Conservation (phyloP, 2,797 vertebrate genomes). For the Pseudotriccus pelzelni region DNA sequence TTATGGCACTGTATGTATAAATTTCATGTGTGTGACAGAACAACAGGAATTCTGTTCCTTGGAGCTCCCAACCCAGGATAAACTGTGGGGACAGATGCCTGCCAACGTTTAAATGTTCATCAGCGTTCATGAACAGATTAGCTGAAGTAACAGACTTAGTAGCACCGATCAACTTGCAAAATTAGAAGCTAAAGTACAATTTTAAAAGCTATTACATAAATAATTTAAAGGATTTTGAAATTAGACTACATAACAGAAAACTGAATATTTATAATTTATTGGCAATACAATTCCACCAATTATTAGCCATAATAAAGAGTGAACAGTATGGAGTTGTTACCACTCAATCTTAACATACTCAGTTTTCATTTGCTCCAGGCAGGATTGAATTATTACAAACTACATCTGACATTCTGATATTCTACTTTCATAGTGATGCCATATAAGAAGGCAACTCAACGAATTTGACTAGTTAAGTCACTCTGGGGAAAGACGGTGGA, state of each 20-base stretch:
- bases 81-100: not conserved
- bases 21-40: not conserved
- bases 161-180: not conserved
- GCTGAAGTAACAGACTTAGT: not conserved
- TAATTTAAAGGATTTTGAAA: not conserved
- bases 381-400: not conserved
- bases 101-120: not conserved
- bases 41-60: not conserved
- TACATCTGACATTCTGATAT: not conserved
- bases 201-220: not conserved
- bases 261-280: not conserved
- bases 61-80: not conserved
- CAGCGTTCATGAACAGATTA: not conserved
- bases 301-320: not conserved
- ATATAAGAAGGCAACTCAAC: not conserved
- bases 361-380: not conserved
- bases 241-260: not conserved
- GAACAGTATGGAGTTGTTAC: not conserved
- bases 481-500: not conserved
- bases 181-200: not conserved
- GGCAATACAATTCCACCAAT: not conserved
- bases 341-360: not conserved
- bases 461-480: not conserved
- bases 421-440: not conserved
- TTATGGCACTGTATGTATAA: not conserved